Conservation (phyloP, 2,113 vertebrate species). For the Mesitornis unicolor region DNA sequence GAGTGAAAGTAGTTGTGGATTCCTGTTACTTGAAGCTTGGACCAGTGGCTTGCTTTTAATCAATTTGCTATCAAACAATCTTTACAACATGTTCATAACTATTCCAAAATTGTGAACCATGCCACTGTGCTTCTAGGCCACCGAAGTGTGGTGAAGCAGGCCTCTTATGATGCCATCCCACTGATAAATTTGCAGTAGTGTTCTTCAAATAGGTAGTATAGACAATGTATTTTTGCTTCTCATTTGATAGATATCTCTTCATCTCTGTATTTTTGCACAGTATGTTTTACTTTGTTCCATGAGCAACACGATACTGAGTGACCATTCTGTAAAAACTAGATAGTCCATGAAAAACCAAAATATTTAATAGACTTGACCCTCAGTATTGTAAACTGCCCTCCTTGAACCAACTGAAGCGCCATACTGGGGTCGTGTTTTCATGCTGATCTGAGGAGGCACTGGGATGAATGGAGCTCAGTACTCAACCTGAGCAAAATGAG, state of each 20-base stretch:
- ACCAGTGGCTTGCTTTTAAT: not conserved
- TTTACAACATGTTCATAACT: not conserved
- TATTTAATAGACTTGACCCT: not conserved
- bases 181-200: not conserved
- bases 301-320: not conserved
- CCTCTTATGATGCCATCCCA: not conserved
- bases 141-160: not conserved
- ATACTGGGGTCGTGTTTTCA: not conserved
- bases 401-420: accelerated
- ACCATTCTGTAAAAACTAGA: not conserved
- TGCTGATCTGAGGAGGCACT: not conserved
- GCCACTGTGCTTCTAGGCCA: not conserved
- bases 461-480: not conserved
- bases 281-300: not conserved
- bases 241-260: not conserved
- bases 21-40: not conserved
- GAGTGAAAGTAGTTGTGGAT: not conserved
- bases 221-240: not conserved
- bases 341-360: not conserved
- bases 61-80: not conserved
- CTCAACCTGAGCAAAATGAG: not conserved
- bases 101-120: not conserved
- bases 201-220: not conserved
- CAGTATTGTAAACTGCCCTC: not conserved
- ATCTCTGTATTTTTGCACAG: not conserved